These are phyloP conservation scores for Regulus satrapa DNA, from an alignment of 2,113 vertebrate genomes.

Conservation along the genomic window DNA sequence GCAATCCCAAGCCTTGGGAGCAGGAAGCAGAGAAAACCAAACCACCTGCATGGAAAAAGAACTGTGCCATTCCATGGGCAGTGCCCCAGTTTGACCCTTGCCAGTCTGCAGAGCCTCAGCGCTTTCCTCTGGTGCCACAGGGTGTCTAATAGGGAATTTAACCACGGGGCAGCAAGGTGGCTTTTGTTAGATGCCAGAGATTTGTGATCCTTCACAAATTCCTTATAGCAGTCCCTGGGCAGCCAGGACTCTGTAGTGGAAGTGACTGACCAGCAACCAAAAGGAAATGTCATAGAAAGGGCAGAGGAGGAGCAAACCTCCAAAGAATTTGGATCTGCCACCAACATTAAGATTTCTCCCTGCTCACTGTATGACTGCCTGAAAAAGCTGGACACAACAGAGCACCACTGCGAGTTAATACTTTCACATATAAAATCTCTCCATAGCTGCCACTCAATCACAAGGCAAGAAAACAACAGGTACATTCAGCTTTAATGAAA, in stretches of 20 bases:
- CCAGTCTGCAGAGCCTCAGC: neutral
- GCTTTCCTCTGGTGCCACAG: rapidly evolving
- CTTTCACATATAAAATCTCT: neutral
- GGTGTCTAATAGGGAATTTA: neutral
- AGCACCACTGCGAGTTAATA: neutral
- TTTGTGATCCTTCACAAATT: neutral
- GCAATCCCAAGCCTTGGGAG: neutral
- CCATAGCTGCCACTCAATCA: neutral
- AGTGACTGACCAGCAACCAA: neutral
- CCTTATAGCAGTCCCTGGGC: neutral
- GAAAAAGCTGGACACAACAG: neutral
- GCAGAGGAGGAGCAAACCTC: neutral
- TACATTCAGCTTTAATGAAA: conserved; percentile 44
- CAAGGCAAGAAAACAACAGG: conserved; percentile 17
- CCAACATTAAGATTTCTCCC: neutral
- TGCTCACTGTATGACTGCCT: neutral
- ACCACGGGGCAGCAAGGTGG: neutral
- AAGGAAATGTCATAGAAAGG: neutral
- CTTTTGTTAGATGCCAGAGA: neutral
- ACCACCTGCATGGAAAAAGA: rapidly evolving
- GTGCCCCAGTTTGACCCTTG: rapidly evolving
- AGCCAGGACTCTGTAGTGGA: neutral
- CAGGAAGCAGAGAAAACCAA: neutral
- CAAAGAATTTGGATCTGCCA: neutral
- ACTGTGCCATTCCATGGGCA: rapidly evolving